Evolutionary conservation across 2,797 vertebrate genomes (phyloP), one percentile per base, ranked within the genome.

Genomic region (Phalloptychus januarius): DNA sequence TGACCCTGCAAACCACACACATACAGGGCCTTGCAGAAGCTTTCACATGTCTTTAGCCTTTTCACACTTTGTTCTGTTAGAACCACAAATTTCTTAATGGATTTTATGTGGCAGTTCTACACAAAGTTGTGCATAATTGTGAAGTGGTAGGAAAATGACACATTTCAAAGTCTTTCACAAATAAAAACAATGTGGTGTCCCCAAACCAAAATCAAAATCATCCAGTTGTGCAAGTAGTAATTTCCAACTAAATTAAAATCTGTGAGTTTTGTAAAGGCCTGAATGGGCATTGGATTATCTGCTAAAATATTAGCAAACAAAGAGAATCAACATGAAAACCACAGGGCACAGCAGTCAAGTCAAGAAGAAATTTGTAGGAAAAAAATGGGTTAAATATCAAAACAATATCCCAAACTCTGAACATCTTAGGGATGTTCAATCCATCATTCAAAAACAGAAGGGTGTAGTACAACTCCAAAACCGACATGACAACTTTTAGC

Each of bases 1-100:
- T 69, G 3, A 79, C 71, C 70, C 72, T 48, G 78, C 65, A 77
- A 87, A 83, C 76, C 65, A 50, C 44, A 50, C 40, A 18, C 72
- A 73, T 69, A n/a, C 40, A 70, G 40, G 13, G 36, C 23, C 40
- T 42, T 42, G 65, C 20, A 15, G n/a, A 44, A n/a, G 38, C 42
- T 13, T 69, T 44, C 38, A n/a, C 13, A 25, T 11, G 8, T 42
- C 38, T n/a, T 40, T 12, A 69, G 4, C 23, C n/a, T 69, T n/a
- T 42, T 65, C 33, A n/a, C 65, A 42, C 13, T 25, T 69, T 15
- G 38, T 67, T 38, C 20, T 67, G 63, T 40, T 67, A 40, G 63
- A 67, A 40, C 40, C 33, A 69, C 5, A 44, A 5, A 13, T 69
- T n/a, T 42, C 23, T 40, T 40, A n/a, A 6, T 25, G 23, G 0